Base-by-base conservation (phyloP, 2,888 invertebrate species). In the Mesochorus sp. region DNA sequence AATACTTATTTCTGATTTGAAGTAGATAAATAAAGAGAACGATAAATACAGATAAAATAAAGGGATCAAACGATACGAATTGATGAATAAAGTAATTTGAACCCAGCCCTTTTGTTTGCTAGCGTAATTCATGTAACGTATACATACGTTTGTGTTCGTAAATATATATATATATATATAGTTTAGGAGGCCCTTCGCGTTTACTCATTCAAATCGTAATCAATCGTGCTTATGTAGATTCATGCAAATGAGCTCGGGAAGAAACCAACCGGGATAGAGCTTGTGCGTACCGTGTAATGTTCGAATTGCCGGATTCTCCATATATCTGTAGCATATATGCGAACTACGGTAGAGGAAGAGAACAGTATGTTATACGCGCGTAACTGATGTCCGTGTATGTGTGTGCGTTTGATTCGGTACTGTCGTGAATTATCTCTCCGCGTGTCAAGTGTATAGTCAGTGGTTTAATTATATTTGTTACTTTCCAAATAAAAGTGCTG, bases 151-250 rank as follows among this genome's bases (percentile, higher is more conserved):
- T 17, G 5, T 17, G 10, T 19, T 44, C 14, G n/a, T 31, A 51
- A 4, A 53, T 14, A 8, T 3, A 39, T 0, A 17, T 37, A 24
- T 17, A 24, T 31, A 28, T 31, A 31, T 31, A 59, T 53, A 59
- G 31, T 49, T n/a, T n/a, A n/a, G n/a, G 8, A 68, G 37, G 37
- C 2, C n/a, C 31, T 14, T 17, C 17, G 59, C 19, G 51, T 61
- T 67, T 66, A 53, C 59, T 59, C 51, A 61, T 72, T 76, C 44
- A 55, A 67, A 70, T 67, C 73, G 78, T 75, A 73, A 78, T 85
- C 80, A 79, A 84, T 82, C 80, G 79, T 81, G 81, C 75, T 84
- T 81, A 85, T 84, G 84, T 28, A 84, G 71, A 85, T 85, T 62
- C 64, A 82, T 86, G 86, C 76, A 84, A 86, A 86, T 84, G 47